A percentile compares a stretch with the other conserved stretches of the same genome.
Evolutionary conservation across 2,797 vertebrate genomes (phyloP).

Genomic region (Forpus xanthops): DNA sequence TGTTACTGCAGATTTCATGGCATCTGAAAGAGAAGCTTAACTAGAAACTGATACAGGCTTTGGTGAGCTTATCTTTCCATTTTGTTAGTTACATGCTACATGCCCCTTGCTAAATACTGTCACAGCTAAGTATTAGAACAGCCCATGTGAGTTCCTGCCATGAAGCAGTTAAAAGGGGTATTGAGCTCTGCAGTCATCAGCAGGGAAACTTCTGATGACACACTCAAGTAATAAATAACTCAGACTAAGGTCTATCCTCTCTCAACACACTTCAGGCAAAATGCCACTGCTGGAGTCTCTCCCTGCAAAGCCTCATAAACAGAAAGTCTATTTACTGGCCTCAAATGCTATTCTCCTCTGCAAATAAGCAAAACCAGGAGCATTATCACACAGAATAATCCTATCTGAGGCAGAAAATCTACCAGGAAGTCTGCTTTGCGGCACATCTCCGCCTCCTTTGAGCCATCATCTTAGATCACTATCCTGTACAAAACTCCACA

Average conservation of each 20-base stretch:
- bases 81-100: neutral
- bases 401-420: neutral
- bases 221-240: neutral
- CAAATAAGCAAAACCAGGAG: conserved; percentile 7
- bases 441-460: neutral
- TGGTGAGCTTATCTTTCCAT: neutral
- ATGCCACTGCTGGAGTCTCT: neutral
- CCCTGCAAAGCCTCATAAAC: neutral
- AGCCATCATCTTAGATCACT: neutral
- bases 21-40: neutral
- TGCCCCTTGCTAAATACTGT: neutral
- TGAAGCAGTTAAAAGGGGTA: neutral
- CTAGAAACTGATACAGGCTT: neutral
- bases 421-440: neutral
- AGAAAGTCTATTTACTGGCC: neutral
- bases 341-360: neutral
- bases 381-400: neutral
- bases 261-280: neutral
- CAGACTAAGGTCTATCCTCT: neutral
- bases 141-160: neutral
- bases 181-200: neutral
- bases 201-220: neutral
- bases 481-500: neutral
- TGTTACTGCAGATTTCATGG: neutral
- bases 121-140: neutral